A percentile compares a stretch with the other conserved stretches of the same genome.
Conservation (phyloP, 2,113 vertebrate species). For the Spheniscus mendiculus region DNA sequence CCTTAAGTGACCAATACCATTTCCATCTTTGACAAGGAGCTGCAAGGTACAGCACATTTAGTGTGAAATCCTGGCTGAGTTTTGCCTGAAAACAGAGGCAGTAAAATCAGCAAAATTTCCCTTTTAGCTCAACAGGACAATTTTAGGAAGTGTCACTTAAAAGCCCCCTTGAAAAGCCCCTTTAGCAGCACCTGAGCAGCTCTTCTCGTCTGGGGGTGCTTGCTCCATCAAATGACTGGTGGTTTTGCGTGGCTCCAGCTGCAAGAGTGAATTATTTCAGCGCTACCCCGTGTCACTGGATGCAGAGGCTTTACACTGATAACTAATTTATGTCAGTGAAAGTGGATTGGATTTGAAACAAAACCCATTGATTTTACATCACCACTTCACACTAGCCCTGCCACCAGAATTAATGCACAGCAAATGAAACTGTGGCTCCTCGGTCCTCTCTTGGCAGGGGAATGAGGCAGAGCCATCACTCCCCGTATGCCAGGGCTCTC, state of each 20-base stretch:
- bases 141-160: background rate
- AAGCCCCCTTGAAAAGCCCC: background rate
- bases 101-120: background rate
- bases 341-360: background rate
- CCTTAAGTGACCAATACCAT: background rate
- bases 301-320: background rate
- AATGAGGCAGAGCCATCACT: fast-evolving
- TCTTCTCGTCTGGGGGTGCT: background rate
- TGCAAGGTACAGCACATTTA: background rate
- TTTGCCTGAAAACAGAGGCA: background rate
- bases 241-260: background rate
- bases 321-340: background rate
- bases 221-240: background rate
- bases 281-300: background rate
- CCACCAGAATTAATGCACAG: background rate
- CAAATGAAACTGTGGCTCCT: background rate
- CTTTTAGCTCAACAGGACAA: background rate
- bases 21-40: background rate
- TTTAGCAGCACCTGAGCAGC: background rate
- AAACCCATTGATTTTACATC: background rate
- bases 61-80: background rate
- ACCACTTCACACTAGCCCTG: background rate
- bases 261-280: background rate
- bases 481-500: fast-evolving
- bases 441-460: background rate